Base-by-base conservation (phyloP, 2,888 invertebrate genomes). In the Amblyjoppa fuscipennis region DNA sequence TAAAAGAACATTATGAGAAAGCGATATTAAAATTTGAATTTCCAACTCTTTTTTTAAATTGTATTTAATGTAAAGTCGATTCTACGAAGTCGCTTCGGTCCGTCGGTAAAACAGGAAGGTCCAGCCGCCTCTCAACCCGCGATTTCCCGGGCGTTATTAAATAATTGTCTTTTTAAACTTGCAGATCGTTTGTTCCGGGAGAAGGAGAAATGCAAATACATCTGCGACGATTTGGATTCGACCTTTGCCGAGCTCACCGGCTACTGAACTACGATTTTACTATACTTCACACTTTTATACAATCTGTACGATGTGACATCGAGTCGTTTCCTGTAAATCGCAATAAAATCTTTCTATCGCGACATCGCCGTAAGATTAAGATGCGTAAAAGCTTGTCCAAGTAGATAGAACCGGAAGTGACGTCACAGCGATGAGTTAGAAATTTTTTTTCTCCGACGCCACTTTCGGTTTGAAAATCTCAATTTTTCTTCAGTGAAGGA, bases 151-250 rank as follows among this genome's bases (percentile, higher is more conserved):
- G 3, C 45, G 0, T 45, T 45, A 13, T 11, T n/a, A 20, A 53
- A 20, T 20, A 20, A 16, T 53, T 53, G 5, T 53, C n/a, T 59
- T 86, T 81, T 85, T 25, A 61, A 3, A 59, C 20, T 97, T 97
- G 91, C 96, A 98, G 98, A 98, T 96, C 95, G 96, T 94, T 96
- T 98, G 95, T 97, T 97, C 96, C 96, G 96, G 90, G 95, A 96
- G 95, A 98, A 97, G 95, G 97, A 97, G 95, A 97, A 97, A 95
- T 97, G 96, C 95, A 97, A 96, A 95, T 95, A 95, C 89, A 96
- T 97, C 94, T 96, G 96, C 94, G 96, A 97, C 93, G 97, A 97
- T 93, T 95, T 97, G 95, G 97, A 97, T 94, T 95, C 95, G 90
- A 97, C 97, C 90, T 96, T 97, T 94, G 96, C 96, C 91, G 97